A percentile compares a stretch with the other conserved stretches of the same genome.
Conservation (phyloP, 2,113 vertebrate species). For the Oryzias javanicus region DNA sequence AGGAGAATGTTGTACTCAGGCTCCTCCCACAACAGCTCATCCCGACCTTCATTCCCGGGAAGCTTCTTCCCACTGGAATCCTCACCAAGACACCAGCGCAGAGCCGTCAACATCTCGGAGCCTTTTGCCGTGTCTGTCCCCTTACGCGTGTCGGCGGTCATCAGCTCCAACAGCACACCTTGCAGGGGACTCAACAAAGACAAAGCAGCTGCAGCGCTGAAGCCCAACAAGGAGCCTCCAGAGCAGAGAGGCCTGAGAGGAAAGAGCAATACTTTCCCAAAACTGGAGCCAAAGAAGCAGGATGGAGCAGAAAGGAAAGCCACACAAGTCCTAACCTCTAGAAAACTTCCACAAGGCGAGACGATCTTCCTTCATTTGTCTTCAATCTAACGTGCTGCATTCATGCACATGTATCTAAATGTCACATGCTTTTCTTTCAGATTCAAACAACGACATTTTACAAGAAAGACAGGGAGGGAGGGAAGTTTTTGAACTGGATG, state of each 20-base stretch:
- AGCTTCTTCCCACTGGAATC: slow-evolving; percentile 92
- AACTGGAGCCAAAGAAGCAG: slow-evolving; percentile 60
- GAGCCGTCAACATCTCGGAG: slow-evolving; percentile 95
- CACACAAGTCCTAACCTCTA: slow-evolving; percentile 31
- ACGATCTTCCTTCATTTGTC: slow-evolving; percentile 1
- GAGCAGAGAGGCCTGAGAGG: slow-evolving; percentile 44
- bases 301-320: slow-evolving; percentile 55
- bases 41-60: slow-evolving; percentile 81
- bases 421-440: slow-evolving; percentile 23
- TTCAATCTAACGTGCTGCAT: background rate
- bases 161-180: slow-evolving; percentile 93
- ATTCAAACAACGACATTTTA: slow-evolving; percentile 37
- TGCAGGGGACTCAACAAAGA: slow-evolving; percentile 85
- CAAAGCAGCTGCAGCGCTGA: slow-evolving; percentile 72
- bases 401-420: background rate
- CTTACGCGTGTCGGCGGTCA: slow-evolving; percentile 89
- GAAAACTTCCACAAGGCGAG: slow-evolving; percentile 56
- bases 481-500: slow-evolving; percentile 50
- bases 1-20: slow-evolving; percentile 91
- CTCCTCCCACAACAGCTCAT: slow-evolving; percentile 76
- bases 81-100: slow-evolving; percentile 89
- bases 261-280: slow-evolving; percentile 64
- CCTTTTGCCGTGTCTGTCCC: slow-evolving; percentile 94
- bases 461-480: slow-evolving; percentile 20
- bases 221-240: slow-evolving; percentile 57